phyloP scores from a whole-genome alignment of 2,797 vertebrate genomes.

The Tarsius wallacei region DNA sequence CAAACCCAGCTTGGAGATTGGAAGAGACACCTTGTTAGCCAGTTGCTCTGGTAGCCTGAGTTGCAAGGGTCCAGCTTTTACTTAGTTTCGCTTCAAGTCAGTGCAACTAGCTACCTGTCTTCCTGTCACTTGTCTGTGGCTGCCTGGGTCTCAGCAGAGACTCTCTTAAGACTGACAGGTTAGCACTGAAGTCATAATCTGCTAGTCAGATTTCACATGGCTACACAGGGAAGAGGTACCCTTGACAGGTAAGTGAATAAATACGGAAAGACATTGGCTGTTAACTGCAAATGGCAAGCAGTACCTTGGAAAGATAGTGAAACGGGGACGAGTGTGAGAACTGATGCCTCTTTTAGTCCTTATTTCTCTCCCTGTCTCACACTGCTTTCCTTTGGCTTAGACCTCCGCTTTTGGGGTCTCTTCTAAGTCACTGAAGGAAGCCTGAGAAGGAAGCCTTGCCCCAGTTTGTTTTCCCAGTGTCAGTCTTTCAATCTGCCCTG shows the following conservation, averaged over 20 bases:
- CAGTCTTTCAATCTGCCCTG: background rate
- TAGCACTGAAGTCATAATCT: slow-evolving; percentile 63
- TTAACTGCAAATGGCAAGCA: slow-evolving; percentile 65
- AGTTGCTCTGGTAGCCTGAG: background rate
- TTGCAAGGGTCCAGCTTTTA: slow-evolving; percentile 53
- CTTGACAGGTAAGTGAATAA: slow-evolving; percentile 58
- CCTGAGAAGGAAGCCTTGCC: background rate
- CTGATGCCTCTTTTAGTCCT: background rate
- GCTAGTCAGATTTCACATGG: slow-evolving; percentile 60
- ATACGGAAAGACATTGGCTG: slow-evolving; percentile 62
- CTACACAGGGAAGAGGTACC: background rate
- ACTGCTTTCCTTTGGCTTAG: background rate
- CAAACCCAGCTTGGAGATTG: background rate
- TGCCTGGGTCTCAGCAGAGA: slow-evolving; percentile 9
- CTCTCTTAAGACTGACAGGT: slow-evolving; percentile 58
- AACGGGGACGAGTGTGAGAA: background rate
- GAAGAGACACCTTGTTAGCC: slow-evolving; percentile 24
- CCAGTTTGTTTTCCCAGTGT: background rate
- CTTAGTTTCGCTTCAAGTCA: background rate
- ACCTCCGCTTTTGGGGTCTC: background rate
- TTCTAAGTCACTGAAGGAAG: background rate
- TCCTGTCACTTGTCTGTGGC: slow-evolving; percentile 59
- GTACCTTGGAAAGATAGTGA: slow-evolving; percentile 48
- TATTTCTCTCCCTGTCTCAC: background rate
- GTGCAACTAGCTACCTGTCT: slow-evolving; percentile 42